Evolutionary conservation across 2,113 vertebrate genomes (phyloP).

Genomic region (Oryzias curvinotus): DNA sequence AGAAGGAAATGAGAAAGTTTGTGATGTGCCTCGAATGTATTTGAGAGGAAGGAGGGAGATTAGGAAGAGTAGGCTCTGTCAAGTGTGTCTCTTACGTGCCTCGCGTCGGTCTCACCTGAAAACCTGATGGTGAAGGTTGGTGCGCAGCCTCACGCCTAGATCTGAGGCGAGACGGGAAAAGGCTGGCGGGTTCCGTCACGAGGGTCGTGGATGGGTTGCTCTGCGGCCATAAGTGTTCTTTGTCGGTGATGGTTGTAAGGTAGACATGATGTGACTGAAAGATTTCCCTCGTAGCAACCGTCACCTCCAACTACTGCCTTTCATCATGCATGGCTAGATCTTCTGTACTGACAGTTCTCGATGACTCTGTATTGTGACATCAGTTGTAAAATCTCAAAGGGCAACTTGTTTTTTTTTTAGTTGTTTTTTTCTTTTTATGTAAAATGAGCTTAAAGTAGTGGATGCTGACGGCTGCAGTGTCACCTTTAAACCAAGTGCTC

Average conservation of each 20-base stretch:
- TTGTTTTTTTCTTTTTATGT: background rate
- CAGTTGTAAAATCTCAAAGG: slow-evolving; percentile 12
- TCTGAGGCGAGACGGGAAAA: slow-evolving; percentile 14
- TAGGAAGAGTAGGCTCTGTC: background rate
- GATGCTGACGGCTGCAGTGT: background rate
- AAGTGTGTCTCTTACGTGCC: slow-evolving; percentile 50
- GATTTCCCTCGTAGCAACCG: slow-evolving; percentile 54
- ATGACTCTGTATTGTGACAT: background rate
- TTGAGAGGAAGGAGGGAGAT: background rate
- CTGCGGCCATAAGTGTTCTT: background rate
- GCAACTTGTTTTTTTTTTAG: background rate
- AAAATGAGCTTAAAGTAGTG: too few relatives aligned
- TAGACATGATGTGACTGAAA: slow-evolving; percentile 41
- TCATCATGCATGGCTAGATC: slow-evolving; percentile 40
- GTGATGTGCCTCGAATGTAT: slow-evolving; percentile 6
- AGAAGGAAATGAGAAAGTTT: background rate
- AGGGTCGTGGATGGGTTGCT: slow-evolving; percentile 22
- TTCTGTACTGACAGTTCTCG: slow-evolving; percentile 24
- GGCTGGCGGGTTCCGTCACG: slow-evolving; percentile 18
- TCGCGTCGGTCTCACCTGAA: slow-evolving; percentile 47
- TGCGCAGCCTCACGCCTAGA: slow-evolving; percentile 10
- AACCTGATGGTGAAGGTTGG: slow-evolving; percentile 5
- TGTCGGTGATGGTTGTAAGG: slow-evolving; percentile 19
- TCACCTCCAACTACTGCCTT: slow-evolving; percentile 59
- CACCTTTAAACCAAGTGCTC: background rate